Evolutionary conservation across 2,888 invertebrate genomes (phyloP), one percentile per base, ranked within the genome.

Genomic region (Leptarthrus brevirostris): DNA sequence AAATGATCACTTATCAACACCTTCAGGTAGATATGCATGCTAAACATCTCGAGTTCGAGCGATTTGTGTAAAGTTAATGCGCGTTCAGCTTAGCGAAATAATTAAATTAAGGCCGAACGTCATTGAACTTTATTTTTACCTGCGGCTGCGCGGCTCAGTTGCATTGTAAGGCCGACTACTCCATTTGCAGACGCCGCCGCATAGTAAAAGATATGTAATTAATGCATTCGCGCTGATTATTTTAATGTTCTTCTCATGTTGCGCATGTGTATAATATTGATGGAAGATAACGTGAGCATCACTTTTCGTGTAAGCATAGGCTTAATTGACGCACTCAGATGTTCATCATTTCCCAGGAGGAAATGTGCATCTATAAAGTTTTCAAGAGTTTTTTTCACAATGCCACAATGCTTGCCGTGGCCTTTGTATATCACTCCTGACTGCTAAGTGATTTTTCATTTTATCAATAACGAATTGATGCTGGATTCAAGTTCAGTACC

Each of bases 81-180:
- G 8, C 4, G 6, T 40, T 40, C 6, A 40, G n/a, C n/a, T 12
- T 36, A 36, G 26, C 40, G 26, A 58, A 40, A 36, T 58, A 58
- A 58, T 58, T 20, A 58, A 58, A 58, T 40, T 58, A 58, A 58
- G 58, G 58, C 22, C 36, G 36, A 58, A 58, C 34, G 40, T 36
- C 58, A 58, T 58, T 36, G 36, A 58, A 58, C 58, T 18, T 18
- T 58, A 40, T 10, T 40, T 30, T 40, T 40, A 12, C 40, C 40
- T 40, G 40, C 40, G 40, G 40, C n/a, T 40, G n/a, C 40, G 3
- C 12, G 40, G 40, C n/a, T 40, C 40, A 40, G n/a, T 40, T 40
- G n/a, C 40, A 40, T 40, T 40, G n/a, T 40, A 40, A 40, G 40
- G 40, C 40, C n/a, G 12, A 12, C 40, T 12, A 40, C 40, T 40